Conservation (phyloP, 2,888 invertebrate genomes). For the Zaprionus obscuricornis region DNA sequence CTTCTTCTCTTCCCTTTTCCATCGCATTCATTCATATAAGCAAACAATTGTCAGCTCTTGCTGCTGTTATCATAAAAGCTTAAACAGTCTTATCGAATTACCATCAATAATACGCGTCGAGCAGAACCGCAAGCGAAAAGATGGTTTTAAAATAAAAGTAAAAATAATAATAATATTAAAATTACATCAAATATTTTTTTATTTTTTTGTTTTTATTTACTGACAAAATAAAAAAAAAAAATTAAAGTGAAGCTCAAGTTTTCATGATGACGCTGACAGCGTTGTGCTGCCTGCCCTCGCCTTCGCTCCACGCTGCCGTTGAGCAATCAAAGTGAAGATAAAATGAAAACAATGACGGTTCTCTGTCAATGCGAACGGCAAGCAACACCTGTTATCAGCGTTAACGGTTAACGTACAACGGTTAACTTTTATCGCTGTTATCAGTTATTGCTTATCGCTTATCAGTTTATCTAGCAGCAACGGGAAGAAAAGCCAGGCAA, state of each 20-base stretch:
- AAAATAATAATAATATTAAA: conserved; percentile 11
- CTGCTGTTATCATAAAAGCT: conserved; percentile 38
- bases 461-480: neutral
- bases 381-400: conserved; percentile 11
- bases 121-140: neutral
- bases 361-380: conserved; percentile 43
- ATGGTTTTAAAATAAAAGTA: conserved; percentile 7
- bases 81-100: conserved; percentile 46
- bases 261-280: too few species aligned
- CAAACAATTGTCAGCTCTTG: conserved; percentile 31
- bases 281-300: too few species aligned
- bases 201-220: too few species aligned
- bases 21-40: conserved; percentile 6
- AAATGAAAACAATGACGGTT: conserved; percentile 32
- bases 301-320: too few species aligned
- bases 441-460: conserved; percentile 1
- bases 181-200: conserved; percentile 29
- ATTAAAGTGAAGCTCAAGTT: too few species aligned
- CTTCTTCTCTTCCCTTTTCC: neutral
- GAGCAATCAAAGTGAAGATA: conserved; percentile 16
- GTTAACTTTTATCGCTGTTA: conserved; percentile 16
- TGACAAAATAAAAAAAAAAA: too few species aligned
- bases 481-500: neutral
- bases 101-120: conserved; percentile 22
- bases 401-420: conserved; percentile 7